A percentile compares a stretch with the other conserved stretches of the same genome.
Evolutionary conservation across 1,140 invertebrate species (phyloP).

Genomic region (Episyrphus balteatus): DNA sequence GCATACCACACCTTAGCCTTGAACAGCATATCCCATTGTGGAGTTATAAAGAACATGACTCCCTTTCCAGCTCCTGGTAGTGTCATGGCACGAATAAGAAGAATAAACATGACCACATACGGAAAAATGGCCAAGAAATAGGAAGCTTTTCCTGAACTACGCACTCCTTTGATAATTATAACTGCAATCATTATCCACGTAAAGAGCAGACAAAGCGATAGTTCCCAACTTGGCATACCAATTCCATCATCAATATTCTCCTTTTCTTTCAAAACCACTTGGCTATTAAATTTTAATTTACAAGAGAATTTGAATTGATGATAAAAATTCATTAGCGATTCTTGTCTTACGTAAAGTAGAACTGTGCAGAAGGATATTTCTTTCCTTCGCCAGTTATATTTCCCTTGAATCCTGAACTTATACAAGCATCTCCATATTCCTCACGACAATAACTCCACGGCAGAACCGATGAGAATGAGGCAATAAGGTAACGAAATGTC

Average conservation of each 20-base stretch:
- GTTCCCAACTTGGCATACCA: slow-evolving; percentile 57
- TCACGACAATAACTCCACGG: slow-evolving; percentile 50
- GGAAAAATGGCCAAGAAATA: slow-evolving; percentile 81
- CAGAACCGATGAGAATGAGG: slow-evolving; percentile 47
- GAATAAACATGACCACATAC: slow-evolving; percentile 64
- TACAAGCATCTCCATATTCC: slow-evolving; percentile 40
- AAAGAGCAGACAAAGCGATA: slow-evolving; percentile 60
- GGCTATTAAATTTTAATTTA: slow-evolving; percentile 37
- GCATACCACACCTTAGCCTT: slow-evolving; percentile 67
- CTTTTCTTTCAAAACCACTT: slow-evolving; percentile 54
- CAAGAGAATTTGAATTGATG: not conserved
- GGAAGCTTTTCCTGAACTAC: slow-evolving; percentile 64
- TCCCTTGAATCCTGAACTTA: slow-evolving; percentile 15
- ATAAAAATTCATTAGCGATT: not conserved
- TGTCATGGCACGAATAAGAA: slow-evolving; percentile 61
- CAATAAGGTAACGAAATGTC: slow-evolving; percentile 56
- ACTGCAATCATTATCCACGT: slow-evolving; percentile 70
- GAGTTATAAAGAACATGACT: slow-evolving; percentile 65
- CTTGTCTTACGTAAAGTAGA: slow-evolving; percentile 44
- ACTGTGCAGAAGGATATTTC: slow-evolving; percentile 44
- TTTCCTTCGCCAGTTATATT: slow-evolving; percentile 3
- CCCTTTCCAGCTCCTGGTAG: slow-evolving; percentile 64
- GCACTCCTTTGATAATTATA: slow-evolving; percentile 66
- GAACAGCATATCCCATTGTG: slow-evolving; percentile 56
- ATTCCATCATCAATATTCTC: slow-evolving; percentile 59